Base-by-base conservation (phyloP, 1,140 invertebrate genomes). In the Lordiphosa collinella region DNA sequence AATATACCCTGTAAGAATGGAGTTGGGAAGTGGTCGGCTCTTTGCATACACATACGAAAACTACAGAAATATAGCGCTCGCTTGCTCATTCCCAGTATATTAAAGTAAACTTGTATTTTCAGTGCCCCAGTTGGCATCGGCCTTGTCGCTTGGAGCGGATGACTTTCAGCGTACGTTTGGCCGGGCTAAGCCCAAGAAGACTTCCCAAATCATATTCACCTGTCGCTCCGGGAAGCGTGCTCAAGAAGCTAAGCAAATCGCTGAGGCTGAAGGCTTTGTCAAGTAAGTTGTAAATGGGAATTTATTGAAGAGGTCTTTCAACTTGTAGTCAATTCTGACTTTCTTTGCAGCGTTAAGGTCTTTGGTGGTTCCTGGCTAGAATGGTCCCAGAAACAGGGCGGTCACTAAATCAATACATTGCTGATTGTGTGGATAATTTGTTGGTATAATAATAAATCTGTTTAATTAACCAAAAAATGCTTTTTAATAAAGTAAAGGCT, bases 291-390 rank as follows among this genome's bases (percentile, higher is more conserved):
- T 9, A 25, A 25, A 3, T 4, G 2, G 22, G 4, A 25, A 25
- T 7, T 25, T 7, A 6, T 6, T 25, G 7, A 22, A 13, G 12
- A 7, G 22, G 0, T n/a, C 13, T 4, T 16, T 16, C 6, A 37
- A 9, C 14, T 22, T 8, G 5, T 25, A 7, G 0, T 0, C 22
- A 22, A 14, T 9, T 80, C 82, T 66, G 5, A 12, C 31, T 31
- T 31, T 14, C 10, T 16, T 92, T 93, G 58, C 90, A 98, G 97
- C 94, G 90, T 91, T 93, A 88, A 95, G 93, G 91, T 96, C 93
- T 89, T 98, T 96, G 72, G 95, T 93, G 91, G 97, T 94, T 92
- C 96, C 94, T 91, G 97, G 95, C 89, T 94, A 92, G 70, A 96
- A 92, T 90, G 96, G 91, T 90, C 90, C 34, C 86, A 88, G 31